These are phyloP conservation scores for Magallana nippona DNA, from an alignment of 2,888 invertebrate species.

Conservation along the genomic window DNA sequence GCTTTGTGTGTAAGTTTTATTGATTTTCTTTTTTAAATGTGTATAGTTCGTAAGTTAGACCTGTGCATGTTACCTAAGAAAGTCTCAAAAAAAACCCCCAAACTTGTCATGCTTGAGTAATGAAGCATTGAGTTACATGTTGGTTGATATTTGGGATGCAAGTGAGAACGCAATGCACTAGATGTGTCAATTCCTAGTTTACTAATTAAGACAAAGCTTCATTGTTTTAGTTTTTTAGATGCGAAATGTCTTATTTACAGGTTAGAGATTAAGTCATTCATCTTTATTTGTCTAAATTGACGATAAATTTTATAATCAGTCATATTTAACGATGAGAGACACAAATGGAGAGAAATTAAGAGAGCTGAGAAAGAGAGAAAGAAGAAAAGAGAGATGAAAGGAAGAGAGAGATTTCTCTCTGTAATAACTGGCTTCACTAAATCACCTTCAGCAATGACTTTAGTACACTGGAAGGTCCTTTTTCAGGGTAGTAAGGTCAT, in stretches of 20 bases:
- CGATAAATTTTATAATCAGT: not conserved
- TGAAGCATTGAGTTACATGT: not conserved
- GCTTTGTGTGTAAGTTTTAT: too few species aligned
- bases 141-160: too few species aligned
- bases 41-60: too few species aligned
- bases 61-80: too few species aligned
- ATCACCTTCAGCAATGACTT: slow-evolving; percentile 20
- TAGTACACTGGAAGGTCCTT: not conserved
- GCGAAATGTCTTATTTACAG: too few species aligned
- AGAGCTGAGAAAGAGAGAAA: not conserved
- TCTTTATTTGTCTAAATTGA: not conserved
- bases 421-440: not conserved
- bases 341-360: not conserved
- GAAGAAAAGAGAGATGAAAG: not conserved
- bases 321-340: not conserved
- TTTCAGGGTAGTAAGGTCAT: not conserved
- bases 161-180: too few species aligned
- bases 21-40: too few species aligned
- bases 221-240: too few species aligned
- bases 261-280: too few species aligned
- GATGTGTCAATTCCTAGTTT: too few species aligned
- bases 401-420: not conserved
- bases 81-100: not conserved
- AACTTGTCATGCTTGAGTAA: not conserved
- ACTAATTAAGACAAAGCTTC: too few species aligned